Conservation (phyloP, 2,888 invertebrate species). For the Hirtodrosophila cameraria region DNA sequence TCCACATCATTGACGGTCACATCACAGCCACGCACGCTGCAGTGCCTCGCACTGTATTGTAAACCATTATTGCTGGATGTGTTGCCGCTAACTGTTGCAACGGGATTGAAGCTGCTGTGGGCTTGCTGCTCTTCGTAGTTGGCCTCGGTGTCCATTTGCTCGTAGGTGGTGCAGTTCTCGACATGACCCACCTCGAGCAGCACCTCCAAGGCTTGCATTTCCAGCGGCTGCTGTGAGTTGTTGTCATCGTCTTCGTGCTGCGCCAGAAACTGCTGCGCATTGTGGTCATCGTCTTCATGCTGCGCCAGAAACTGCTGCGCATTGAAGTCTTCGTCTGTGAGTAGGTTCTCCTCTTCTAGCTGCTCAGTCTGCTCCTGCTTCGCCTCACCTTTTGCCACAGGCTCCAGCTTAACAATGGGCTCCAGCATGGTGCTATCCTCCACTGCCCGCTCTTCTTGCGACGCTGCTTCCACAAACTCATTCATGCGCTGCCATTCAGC, state of each 20-base stretch:
- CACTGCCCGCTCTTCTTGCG: not conserved
- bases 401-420: slow-evolving; percentile 40
- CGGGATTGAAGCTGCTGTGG: not conserved
- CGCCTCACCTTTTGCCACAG: slow-evolving; percentile 11
- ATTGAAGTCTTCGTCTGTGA: no score
- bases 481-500: slow-evolving; percentile 61
- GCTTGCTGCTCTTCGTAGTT: slow-evolving; percentile 22
- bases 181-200: slow-evolving; percentile 69
- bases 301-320: not conserved
- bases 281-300: not conserved
- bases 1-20: slow-evolving; percentile 48
- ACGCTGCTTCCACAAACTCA: not conserved
- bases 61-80: slow-evolving; percentile 11
- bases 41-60: slow-evolving; percentile 54
- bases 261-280: not conserved
- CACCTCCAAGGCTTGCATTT: slow-evolving; percentile 54
- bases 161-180: slow-evolving; percentile 65
- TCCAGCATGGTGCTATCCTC: slow-evolving; percentile 23
- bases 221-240: slow-evolving; percentile 36
- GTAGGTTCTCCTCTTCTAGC: not conserved
- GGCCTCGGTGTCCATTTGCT: slow-evolving; percentile 43
- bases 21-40: slow-evolving; percentile 63
- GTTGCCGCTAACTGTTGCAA: not conserved
- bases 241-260: slow-evolving; percentile 3
- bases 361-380: not conserved